Percentiles rank a stretch among this genome's conserved stretches.
Conservation (phyloP, 2,797 vertebrate species). For the Jordanella pulchra region DNA sequence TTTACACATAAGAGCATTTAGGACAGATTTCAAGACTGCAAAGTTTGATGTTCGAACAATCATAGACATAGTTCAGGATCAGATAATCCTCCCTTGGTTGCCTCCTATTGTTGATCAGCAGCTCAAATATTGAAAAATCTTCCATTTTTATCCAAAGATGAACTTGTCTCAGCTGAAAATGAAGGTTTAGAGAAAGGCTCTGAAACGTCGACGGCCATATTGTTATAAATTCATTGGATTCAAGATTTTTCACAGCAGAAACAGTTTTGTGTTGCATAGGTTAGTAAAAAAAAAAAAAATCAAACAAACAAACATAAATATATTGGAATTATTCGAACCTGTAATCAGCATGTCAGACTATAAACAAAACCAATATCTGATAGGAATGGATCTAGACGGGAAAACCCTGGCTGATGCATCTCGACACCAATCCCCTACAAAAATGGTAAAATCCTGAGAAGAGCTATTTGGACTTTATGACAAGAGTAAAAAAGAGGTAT, state of each 20-base stretch:
- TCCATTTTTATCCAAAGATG: neutral
- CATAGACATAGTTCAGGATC: conserved; percentile 21
- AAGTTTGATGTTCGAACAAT: conserved; percentile 40
- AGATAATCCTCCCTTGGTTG: conserved; percentile 1
- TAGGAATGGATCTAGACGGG: neutral
- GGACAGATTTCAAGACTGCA: conserved; percentile 20
- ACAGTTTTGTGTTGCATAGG: neutral
- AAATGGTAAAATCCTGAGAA: neutral
- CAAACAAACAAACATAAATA: too few species aligned
- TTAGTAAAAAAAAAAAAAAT: neutral
- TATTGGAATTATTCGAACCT: neutral
- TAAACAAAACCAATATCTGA: neutral
- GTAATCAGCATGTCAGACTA: neutral
- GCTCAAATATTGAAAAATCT: neutral
- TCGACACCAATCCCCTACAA: neutral
- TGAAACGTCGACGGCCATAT: too few species aligned
- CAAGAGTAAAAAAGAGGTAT: neutral
- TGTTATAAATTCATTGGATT: too few species aligned
- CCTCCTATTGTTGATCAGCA: conserved; percentile 31
- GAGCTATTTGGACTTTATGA: neutral
- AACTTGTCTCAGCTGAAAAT: neutral
- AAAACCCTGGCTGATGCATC: neutral
- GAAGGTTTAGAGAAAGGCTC: too few species aligned
- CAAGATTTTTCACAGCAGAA: too few species aligned
- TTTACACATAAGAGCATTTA: neutral